Evolutionary conservation across 2,113 vertebrate genomes (phyloP).

Genomic region (Lepus europaeus): DNA sequence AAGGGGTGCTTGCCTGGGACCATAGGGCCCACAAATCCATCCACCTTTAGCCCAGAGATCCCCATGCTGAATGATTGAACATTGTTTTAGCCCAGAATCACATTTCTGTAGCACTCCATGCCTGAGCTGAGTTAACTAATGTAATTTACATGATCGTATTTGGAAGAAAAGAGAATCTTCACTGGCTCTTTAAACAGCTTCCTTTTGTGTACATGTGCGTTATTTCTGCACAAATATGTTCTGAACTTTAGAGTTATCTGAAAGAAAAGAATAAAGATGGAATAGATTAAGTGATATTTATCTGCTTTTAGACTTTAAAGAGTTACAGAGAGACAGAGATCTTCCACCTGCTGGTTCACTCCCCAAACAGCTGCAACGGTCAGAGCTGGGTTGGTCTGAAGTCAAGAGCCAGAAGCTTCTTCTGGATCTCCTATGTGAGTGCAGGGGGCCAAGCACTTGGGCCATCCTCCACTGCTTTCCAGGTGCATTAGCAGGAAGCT

Average conservation of each 20-base stretch:
- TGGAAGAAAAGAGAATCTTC: not conserved
- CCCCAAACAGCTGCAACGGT: too few relatives aligned
- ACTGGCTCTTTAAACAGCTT: not conserved
- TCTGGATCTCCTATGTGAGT: too few relatives aligned
- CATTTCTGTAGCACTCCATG: not conserved
- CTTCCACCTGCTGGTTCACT: too few relatives aligned
- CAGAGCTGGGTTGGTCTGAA: too few relatives aligned
- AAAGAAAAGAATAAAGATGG: constrained; percentile 42
- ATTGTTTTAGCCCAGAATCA: constrained; percentile 58
- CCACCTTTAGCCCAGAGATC: not conserved
- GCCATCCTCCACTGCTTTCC: too few relatives aligned
- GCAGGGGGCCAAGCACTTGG: too few relatives aligned
- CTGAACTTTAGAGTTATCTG: constrained; percentile 5
- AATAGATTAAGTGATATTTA: not conserved
- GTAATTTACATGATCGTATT: not conserved
- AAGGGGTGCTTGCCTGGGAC: not conserved
- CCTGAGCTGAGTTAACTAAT: not conserved
- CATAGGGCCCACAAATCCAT: not conserved
- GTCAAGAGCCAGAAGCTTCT: too few relatives aligned
- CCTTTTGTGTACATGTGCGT: not conserved
- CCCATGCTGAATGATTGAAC: not conserved
- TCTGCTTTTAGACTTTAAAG: constrained; percentile 38
- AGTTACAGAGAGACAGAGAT: not conserved
- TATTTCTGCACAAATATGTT: not conserved
- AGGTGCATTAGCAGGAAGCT: too few relatives aligned